Evolutionary conservation across 2,888 invertebrate species (phyloP), one percentile per base, ranked within the genome.

Genomic region (Chrysotoxum bicinctum): DNA sequence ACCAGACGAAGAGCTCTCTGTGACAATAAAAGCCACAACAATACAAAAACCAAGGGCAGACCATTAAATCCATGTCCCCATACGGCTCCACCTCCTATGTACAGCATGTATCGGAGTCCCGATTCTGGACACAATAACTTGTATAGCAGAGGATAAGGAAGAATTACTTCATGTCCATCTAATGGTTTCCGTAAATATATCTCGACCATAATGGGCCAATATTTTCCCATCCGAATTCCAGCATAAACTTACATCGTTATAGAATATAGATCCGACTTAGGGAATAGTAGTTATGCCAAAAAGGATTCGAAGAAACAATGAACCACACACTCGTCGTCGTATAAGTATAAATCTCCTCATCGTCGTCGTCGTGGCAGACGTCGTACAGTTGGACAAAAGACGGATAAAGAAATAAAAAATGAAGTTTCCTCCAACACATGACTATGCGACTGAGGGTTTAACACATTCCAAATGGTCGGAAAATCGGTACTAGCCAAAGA

Each of bases 151-250:
- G 85, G 81, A 85, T 85, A 85, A 85, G 81, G 85, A 81, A 85
- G 85, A 85, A 85, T 85, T 85, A 85, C 85, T 85, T 85, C 85
- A 85, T 85, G 85, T 85, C 85, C 85, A 85, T 81, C 85, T 85
- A 85, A 85, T 85, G 85, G 85, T 73, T 85, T 85, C 85, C 85
- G 80, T 73, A 85, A 85, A 85, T 85, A 85, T 85, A 85, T 85
- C 85, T 81, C 81, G 10, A 50, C 72, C 76, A 85, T 85, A 85
- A 85, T 85, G 85, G 85, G 77, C 85, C 85, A 85, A 85, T 85
- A 85, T 85, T 81, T 85, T 81, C 73, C 45, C 77, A 73, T 81
- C 81, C 80, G 81, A 81, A 81, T 81, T 81, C 76, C 77, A 35
- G 9, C 16, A 21, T 32, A 69, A 14, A 64, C 50, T 40, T 19